Percentiles rank a stretch among this genome's conserved stretches.
These are phyloP conservation scores for Rapana venosa DNA, from an alignment of 2,888 invertebrate species.

Conservation along the genomic window DNA sequence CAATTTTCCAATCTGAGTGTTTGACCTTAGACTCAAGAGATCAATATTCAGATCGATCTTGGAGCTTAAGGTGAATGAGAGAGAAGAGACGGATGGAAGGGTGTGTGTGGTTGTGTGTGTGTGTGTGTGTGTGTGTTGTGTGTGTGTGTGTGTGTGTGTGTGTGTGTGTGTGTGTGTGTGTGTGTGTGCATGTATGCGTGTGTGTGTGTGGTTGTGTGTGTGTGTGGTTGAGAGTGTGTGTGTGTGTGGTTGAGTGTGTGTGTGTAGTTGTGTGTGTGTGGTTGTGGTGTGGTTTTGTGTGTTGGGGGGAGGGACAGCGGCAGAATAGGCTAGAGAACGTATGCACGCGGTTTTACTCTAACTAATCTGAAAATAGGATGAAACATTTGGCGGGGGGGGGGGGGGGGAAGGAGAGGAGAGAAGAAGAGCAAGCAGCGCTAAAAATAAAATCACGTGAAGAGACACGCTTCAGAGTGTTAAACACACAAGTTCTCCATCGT, in stretches of 20 bases:
- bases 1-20: no score
- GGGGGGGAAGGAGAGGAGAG: no score
- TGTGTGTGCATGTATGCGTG: not conserved
- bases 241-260: not conserved
- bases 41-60: not conserved
- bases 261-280: not conserved
- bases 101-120: not conserved
- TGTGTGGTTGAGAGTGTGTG: not conserved
- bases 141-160: no score
- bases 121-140: no score
- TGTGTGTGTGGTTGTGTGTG: not conserved
- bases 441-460: no score
- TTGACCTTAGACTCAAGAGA: no score
- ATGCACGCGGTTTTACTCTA: not conserved
- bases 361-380: not conserved
- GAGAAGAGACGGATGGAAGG: not conserved
- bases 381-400: not conserved
- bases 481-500: no score
- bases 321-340: not conserved
- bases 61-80: not conserved
- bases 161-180: slow-evolving; percentile 1
- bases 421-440: no score
- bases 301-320: not conserved
- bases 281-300: not conserved
- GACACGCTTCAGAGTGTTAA: no score